These are phyloP conservation scores for Melanerpes aurifrons DNA, from an alignment of 2,113 vertebrate genomes.

Conservation along the genomic window DNA sequence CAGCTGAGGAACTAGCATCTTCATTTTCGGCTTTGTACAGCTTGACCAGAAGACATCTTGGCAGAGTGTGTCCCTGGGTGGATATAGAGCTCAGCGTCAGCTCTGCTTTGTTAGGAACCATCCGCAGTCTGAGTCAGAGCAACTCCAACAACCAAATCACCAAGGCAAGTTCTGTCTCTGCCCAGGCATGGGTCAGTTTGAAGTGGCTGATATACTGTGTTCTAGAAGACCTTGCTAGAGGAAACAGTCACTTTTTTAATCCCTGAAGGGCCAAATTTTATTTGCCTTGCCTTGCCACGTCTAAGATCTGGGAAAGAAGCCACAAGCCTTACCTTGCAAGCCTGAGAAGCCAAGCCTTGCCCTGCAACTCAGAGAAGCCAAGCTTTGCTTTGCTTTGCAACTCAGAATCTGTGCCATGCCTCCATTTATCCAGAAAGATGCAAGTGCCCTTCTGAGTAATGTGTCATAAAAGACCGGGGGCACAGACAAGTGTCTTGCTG, in stretches of 20 bases:
- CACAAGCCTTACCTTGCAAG: no score
- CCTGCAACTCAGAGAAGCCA: no score
- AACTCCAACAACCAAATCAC: not conserved
- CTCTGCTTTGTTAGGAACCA: not conserved
- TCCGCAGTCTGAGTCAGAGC: rapidly evolving
- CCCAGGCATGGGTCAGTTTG: not conserved
- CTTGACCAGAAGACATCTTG: not conserved
- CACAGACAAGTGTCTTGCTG: no score
- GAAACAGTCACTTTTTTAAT: not conserved
- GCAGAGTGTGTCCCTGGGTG: not conserved
- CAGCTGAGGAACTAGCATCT: not conserved
- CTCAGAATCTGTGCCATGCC: no score
- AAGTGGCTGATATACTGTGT: not conserved
- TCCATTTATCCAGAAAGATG: no score
- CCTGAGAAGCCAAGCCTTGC: no score
- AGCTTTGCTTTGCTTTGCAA: no score
- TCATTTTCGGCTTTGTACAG: not conserved
- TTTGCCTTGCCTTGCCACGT: no score
- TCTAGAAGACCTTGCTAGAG: not conserved
- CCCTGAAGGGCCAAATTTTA: no score
- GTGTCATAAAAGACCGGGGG: no score
- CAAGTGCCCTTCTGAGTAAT: no score
- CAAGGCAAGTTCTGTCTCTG: not conserved
- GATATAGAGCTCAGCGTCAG: rapidly evolving
- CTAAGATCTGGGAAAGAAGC: no score